Percentiles rank a stretch among this genome's conserved stretches.
phyloP scores from a whole-genome alignment of 2,888 invertebrate genomes.

The Leptopilina myrica region DNA sequence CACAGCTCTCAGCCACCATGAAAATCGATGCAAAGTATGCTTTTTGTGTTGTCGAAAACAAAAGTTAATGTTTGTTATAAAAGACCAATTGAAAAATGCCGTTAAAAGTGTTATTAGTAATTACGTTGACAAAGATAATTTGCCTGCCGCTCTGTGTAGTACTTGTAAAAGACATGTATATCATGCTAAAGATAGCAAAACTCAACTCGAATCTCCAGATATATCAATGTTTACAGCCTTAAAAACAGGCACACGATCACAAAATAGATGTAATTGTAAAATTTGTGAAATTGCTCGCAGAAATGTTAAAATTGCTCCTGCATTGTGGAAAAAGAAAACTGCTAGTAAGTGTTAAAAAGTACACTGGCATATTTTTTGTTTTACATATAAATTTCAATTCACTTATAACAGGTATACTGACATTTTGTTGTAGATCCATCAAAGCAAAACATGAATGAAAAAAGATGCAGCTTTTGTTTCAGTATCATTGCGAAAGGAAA shows the following conservation, averaged over 20 bases:
- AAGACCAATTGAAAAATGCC: neutral
- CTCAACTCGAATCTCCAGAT: neutral
- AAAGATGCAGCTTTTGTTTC: conserved; percentile 40
- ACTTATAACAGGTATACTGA: neutral
- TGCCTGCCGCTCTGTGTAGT: neutral
- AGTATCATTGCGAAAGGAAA: conserved; percentile 41
- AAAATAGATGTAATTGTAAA: too few relatives aligned
- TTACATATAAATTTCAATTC: neutral
- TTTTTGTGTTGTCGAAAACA: neutral
- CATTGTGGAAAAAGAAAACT: conserved; percentile 40
- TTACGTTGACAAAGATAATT: neutral
- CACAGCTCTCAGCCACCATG: neutral
- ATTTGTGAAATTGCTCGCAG: conserved; percentile 41
- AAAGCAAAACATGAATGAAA: neutral
- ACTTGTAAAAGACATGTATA: neutral
- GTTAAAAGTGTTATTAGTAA: neutral
- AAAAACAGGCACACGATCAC: neutral
- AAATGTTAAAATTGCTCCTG: conserved; percentile 31
- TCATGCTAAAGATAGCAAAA: neutral
- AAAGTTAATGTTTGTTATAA: neutral
- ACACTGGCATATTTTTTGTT: conserved; percentile 24
- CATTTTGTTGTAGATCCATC: conserved; percentile 1
- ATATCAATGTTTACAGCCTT: neutral
- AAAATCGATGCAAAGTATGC: neutral
- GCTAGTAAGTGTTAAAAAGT: conserved; percentile 34